Evolutionary conservation across 1,140 invertebrate species (phyloP), one percentile per base, ranked within the genome.

Genomic region (Pantala flavescens): DNA sequence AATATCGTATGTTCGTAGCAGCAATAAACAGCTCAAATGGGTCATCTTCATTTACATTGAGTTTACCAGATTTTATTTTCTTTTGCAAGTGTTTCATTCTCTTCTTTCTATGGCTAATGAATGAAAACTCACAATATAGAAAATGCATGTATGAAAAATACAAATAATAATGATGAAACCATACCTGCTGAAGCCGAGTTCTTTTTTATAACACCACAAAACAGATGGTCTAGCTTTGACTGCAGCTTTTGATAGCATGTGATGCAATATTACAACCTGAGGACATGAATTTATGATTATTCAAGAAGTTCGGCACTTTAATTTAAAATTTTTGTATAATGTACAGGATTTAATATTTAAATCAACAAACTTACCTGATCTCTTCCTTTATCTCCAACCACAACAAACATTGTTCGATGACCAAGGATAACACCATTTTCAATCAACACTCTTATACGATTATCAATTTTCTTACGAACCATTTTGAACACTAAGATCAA

Each of bases 171-270:
- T 76, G 14, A 9, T 24, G 19, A 28, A 75, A 76, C 7, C 28
- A 74, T 16, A 77, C 90, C 91, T 93, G 82, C 91, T 97, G 78
- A 99, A 94, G 79, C 95, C 90, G 80, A 99, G 84, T 84, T 96
- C 92, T 80, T 95, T 99, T 83, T 99, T 99, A 82, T 99, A 99
- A 82, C 98, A 99, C 98, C 98, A 99, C 23, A 99, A 82, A 0
- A 99, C 95, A 55, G 89, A 90, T 12, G 98, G 97, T 75, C 96
- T 87, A 0, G 95, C 89, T 85, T 96, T 96, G 0, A 98, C 90
- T 74, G 90, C 88, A 7, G 96, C 92, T 85, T 99, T 99, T 0
- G 95, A 91, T 28, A 99, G 84, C 89, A 99, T 98, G 80, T 99
- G 96, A 86, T 99, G 97, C 0, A 99, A 84, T 82, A 98, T 95